Conservation (phyloP, 2,888 invertebrate genomes). For the Gymnoscelis rufifasciata region DNA sequence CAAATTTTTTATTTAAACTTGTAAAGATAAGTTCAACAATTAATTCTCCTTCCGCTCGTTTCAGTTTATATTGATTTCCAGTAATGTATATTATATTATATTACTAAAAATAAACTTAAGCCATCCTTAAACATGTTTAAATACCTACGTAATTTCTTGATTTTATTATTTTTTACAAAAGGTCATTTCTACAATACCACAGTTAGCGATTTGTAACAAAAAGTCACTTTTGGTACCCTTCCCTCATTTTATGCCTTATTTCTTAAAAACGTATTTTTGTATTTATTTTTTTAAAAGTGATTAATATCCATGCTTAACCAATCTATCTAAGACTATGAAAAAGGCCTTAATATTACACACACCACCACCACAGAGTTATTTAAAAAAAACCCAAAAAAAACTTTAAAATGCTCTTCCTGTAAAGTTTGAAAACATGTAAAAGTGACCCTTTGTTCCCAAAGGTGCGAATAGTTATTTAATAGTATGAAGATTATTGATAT, state of each 20-base stretch:
- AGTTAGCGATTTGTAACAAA: constrained; percentile 3
- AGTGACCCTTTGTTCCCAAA: constrained; percentile 5
- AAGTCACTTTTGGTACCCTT: constrained; percentile 4
- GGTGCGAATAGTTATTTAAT: no score
- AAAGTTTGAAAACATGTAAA: constrained; percentile 4
- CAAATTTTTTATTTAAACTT: no score
- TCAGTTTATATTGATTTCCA: no score
- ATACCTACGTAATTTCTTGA: not conserved
- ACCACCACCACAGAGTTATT: not conserved
- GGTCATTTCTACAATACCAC: not conserved
- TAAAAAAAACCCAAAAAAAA: constrained; percentile 1
- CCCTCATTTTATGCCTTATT: constrained; percentile 1
- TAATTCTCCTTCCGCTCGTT: no score
- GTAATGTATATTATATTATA: no score
- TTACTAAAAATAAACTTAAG: not conserved
- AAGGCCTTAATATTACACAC: constrained; percentile 1
- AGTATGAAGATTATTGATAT: no score
- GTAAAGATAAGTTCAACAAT: no score
- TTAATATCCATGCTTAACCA: not conserved
- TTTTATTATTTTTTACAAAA: not conserved
- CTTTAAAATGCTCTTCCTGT: constrained; percentile 4
- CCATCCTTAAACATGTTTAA: not conserved
- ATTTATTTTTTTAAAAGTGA: constrained; percentile 1
- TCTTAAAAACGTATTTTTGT: not conserved
- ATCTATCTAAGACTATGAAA: constrained; percentile 1